phyloP scores from a whole-genome alignment of 2,888 invertebrate species.

The Oscheius sp. region DNA sequence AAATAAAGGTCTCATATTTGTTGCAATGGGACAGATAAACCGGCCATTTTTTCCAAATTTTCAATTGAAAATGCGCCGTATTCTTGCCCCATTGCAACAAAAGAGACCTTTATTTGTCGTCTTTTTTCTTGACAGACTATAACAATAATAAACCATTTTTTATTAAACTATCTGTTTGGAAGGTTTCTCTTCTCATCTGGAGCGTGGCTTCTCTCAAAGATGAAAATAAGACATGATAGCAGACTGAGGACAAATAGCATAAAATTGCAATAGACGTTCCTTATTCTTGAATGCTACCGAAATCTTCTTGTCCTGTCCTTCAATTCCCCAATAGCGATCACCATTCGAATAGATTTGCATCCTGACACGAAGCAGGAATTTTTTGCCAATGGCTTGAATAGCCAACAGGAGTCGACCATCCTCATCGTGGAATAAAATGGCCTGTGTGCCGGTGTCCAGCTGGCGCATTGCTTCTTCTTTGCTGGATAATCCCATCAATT shows the following conservation, averaged over 20 bases:
- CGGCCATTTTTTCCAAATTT: too few species aligned
- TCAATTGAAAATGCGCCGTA: too few species aligned
- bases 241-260: constrained; percentile 14
- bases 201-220: background rate
- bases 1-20: too few species aligned
- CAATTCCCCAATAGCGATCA: constrained; percentile 16
- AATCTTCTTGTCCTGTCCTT: background rate
- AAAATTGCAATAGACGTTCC: constrained; percentile 11
- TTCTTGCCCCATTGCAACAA: too few species aligned
- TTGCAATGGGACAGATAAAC: too few species aligned
- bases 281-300: background rate
- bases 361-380: constrained; percentile 4
- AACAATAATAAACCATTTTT: too few species aligned
- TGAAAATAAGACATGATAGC: constrained; percentile 18
- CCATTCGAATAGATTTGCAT: constrained; percentile 5
- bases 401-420: constrained; percentile 5
- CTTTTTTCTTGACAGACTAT: too few species aligned
- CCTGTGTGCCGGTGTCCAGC: background rate
- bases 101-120: too few species aligned
- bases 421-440: background rate
- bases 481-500: background rate
- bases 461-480: constrained; percentile 1
- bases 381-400: background rate
- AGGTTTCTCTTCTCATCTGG: background rate
- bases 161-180: too few species aligned